phyloP scores from a whole-genome alignment of 2,888 invertebrate species.

The Pteria penguin region DNA sequence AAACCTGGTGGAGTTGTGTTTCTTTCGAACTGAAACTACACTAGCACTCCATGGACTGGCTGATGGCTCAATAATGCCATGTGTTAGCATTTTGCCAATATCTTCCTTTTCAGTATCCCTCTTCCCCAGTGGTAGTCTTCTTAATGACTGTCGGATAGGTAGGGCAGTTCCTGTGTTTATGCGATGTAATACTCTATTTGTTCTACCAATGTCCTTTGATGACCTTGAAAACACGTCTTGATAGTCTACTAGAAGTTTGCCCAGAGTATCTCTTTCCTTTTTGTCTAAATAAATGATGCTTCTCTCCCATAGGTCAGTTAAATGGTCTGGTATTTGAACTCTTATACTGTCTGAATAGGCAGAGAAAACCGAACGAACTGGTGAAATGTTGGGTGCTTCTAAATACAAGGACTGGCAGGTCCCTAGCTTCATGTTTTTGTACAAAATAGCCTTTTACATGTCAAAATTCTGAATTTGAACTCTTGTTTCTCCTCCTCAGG shows the following conservation, averaged over 20 bases:
- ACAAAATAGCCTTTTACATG: neutral
- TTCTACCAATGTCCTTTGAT: conserved; percentile 20
- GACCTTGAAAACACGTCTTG: conserved; percentile 30
- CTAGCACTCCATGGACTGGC: conserved; percentile 45
- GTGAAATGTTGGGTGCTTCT: neutral
- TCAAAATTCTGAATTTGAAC: conserved; percentile 4
- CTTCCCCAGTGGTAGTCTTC: conserved; percentile 33
- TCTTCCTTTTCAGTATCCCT: conserved; percentile 34
- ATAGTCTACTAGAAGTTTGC: neutral
- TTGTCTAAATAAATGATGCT: neutral
- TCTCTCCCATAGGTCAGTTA: conserved; percentile 1
- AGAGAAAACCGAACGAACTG: neutral
- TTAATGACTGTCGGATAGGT: conserved; percentile 39
- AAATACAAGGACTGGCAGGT: neutral
- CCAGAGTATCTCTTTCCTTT: neutral
- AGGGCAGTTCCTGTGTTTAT: conserved; percentile 40
- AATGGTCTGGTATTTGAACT: conserved; percentile 11
- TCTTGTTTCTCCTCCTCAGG: neutral
- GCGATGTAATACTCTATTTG: conserved; percentile 28
- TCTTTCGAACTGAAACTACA: conserved; percentile 46
- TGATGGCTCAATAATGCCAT: conserved; percentile 49
- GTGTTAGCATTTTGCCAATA: conserved; percentile 44
- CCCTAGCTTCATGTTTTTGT: neutral
- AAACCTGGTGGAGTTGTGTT: conserved; percentile 35
- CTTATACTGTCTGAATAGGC: neutral